These are phyloP conservation scores for Scaptodrosophila lebanonensis DNA, from an alignment of 1,140 invertebrate species.

Conservation along the genomic window DNA sequence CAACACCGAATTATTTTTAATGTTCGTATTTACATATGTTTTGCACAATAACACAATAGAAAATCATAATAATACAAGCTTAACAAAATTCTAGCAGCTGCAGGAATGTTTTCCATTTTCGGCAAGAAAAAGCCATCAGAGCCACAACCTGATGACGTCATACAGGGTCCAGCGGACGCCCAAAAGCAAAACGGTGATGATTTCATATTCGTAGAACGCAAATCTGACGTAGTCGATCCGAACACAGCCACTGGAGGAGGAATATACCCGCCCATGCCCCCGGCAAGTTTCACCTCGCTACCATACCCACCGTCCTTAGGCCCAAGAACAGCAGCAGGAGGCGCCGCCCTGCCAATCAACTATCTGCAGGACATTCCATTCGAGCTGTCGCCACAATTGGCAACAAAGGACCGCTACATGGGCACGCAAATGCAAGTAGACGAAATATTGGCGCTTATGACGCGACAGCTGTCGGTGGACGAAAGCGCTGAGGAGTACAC, in stretches of 20 bases:
- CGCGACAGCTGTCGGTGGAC: slow-evolving; percentile 63
- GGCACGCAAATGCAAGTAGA: slow-evolving; percentile 63
- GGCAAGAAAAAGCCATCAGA: slow-evolving; percentile 62
- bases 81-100: background rate
- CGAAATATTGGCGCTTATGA: slow-evolving; percentile 63
- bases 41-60: too few species aligned
- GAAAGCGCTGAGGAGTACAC: slow-evolving; percentile 59
- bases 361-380: slow-evolving; percentile 74
- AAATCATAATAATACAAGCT: too few species aligned
- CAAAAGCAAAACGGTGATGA: slow-evolving; percentile 47
- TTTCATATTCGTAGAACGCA: slow-evolving; percentile 69
- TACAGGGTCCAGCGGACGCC: slow-evolving; percentile 57
- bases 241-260: slow-evolving; percentile 6
- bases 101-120: slow-evolving; percentile 61
- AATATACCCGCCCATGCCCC: slow-evolving; percentile 66
- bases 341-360: slow-evolving; percentile 27
- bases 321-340: background rate
- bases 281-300: slow-evolving; percentile 30
- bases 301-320: slow-evolving; percentile 51
- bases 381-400: slow-evolving; percentile 57
- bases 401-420: slow-evolving; percentile 41
- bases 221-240: slow-evolving; percentile 28
- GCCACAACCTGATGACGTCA: slow-evolving; percentile 59
- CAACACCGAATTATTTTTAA: too few species aligned
- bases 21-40: too few species aligned